Evolutionary conservation across 30 jellyfish, hydroid and myxozoan species (phyloP).

Genomic region (Sanderia malayensis): DNA sequence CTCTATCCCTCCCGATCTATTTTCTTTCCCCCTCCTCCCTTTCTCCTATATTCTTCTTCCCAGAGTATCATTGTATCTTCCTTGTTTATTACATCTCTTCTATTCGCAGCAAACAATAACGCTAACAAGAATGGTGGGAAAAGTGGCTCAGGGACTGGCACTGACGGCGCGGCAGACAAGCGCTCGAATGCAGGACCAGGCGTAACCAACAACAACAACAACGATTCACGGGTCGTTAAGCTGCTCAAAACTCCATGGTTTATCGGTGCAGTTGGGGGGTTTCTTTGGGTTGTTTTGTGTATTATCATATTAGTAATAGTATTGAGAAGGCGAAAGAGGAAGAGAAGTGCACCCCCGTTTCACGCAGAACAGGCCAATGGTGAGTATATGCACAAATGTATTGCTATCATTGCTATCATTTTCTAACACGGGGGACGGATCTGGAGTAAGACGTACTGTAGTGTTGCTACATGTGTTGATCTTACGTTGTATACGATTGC

Average conservation of each 20-base stretch:
- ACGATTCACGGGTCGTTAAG: slow-evolving; percentile 39
- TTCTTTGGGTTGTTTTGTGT: slow-evolving; percentile 55
- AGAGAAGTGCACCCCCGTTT: slow-evolving; percentile 31
- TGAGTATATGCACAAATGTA: too few species aligned
- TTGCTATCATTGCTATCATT: too few species aligned
- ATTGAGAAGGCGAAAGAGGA: slow-evolving; percentile 59
- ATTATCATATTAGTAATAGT: slow-evolving; percentile 62
- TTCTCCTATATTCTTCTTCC: too few species aligned
- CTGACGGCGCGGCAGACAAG: slow-evolving; percentile 1
- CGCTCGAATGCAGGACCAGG: slow-evolving; percentile 9
- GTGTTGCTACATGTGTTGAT: too few species aligned
- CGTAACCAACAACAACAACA: slow-evolving; percentile 12
- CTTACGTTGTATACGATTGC: background rate
- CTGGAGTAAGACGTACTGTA: too few species aligned
- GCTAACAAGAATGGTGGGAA: background rate
- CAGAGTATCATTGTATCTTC: too few species aligned
- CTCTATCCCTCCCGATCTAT: too few species aligned
- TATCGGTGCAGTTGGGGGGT: slow-evolving; percentile 87
- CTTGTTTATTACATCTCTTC: too few species aligned
- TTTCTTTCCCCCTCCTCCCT: too few species aligned
- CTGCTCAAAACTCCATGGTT: slow-evolving; percentile 88
- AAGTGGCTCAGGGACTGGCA: slow-evolving; percentile 1
- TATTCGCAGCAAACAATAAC: slow-evolving; percentile 6
- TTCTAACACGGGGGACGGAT: too few species aligned
- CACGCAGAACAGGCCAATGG: slow-evolving; percentile 73